Base-by-base conservation (phyloP, 2,113 vertebrate species). In the Serilophus lunatus region DNA sequence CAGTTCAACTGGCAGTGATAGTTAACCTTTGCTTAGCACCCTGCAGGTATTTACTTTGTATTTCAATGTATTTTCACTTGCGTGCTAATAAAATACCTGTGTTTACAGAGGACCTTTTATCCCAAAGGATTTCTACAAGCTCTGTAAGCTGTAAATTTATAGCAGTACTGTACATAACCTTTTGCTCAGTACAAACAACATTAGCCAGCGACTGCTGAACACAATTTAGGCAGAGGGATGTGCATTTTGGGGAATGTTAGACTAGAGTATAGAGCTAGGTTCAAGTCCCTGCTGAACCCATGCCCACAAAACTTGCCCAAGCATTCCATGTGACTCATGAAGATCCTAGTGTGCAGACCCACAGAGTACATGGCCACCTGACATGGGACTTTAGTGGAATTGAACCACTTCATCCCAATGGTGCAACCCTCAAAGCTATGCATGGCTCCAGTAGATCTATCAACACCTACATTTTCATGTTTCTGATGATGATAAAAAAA, bases 121-220 rank as follows among this genome's bases (percentile, higher is more conserved):
- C 85, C 78, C 90, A 80, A 66, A 77, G 60, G 68, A 74, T 83
- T 94, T 94, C 45, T 56, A 63, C 33, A 50, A 40, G 51, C 33
- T 70, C 75, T 90, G 40, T 63, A 90, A 90, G 51, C 66, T 95
- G 20, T 86, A 82, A 74, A 94, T 96, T 92, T 86, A 44, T 47
- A 42, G 50, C 22, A n/a, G 18, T 69, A 65, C 50, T 77, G 13
- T 44, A 54, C 18, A 79, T 42, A 68, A 26, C 45, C 69, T 82
- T 89, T 91, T 87, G 36, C 56, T 93, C 59, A 60, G 40, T 90
- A 69, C 24, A 80, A 69, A 93, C 82, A 65, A 18, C 14, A 68
- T 53, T 49, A 82, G 71, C 56, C 31, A 80, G 49, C 1, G 6
- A 49, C 29, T 36, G n/a, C 86, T 42, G 38, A 87, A 50, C 51